phyloP scores from a whole-genome alignment of 2,797 vertebrate species.

The Pelobates cultripes region DNA sequence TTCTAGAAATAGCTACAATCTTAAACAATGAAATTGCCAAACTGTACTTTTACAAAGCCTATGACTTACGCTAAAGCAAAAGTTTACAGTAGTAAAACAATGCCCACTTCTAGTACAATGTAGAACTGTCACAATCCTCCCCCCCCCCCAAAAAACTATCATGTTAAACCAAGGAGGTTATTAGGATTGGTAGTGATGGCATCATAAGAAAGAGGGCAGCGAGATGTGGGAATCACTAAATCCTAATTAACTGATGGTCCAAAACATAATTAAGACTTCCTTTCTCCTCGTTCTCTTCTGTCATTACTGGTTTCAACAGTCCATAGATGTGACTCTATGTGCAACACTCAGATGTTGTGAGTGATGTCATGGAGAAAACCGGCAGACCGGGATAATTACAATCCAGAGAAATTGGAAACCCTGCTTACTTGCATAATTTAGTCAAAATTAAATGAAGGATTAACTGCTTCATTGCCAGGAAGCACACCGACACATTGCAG shows the following conservation, averaged over 20 bases:
- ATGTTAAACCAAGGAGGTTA: not conserved
- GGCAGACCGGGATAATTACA: constrained; percentile 22
- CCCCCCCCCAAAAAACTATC: not conserved
- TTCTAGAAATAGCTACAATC: too few species aligned
- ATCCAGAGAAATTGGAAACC: not conserved
- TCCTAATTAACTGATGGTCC: constrained; percentile 41
- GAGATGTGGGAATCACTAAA: constrained; percentile 41
- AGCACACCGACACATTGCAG: not conserved
- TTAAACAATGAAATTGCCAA: too few species aligned
- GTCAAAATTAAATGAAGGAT: not conserved
- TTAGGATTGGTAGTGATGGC: constrained; percentile 1
- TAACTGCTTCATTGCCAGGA: not conserved
- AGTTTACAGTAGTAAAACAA: constrained; percentile 12
- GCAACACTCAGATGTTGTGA: constrained; percentile 22
- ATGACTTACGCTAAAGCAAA: not conserved
- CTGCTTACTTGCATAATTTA: constrained; percentile 7
- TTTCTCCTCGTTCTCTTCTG: constrained; percentile 22
- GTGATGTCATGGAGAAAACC: constrained; percentile 35
- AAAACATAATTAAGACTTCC: constrained; percentile 39
- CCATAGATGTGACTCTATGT: constrained; percentile 34
- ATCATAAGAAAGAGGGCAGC: not conserved
- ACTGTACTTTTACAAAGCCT: not conserved
- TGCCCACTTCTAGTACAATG: not conserved
- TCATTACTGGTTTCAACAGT: constrained; percentile 12
- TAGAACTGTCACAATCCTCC: not conserved